Percentiles rank a stretch among this genome's conserved stretches.
These are phyloP conservation scores for Drosophila athabasca DNA, from an alignment of 1,140 invertebrate genomes.

Conservation along the genomic window DNA sequence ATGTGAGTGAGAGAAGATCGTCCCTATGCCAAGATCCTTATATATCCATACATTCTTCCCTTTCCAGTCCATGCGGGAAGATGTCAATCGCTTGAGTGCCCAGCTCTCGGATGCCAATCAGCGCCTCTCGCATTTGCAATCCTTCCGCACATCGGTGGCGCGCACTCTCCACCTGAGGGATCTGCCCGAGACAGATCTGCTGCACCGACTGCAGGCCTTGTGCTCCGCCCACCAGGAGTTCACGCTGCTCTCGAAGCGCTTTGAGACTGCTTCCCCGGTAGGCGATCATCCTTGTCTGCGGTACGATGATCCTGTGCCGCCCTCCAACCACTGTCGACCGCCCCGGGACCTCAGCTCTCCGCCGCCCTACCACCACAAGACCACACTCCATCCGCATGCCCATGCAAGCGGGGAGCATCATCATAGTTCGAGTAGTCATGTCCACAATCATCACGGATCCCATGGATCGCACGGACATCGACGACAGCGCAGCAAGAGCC, in stretches of 20 bases:
- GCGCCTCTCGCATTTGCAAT: conserved; percentile 89
- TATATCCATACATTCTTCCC: background rate
- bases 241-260: conserved; percentile 86
- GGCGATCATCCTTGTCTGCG: conserved; percentile 81
- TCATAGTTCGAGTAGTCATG: conserved; percentile 23
- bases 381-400: conserved; percentile 11
- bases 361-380: conserved; percentile 29
- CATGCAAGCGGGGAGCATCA: conserved; percentile 24
- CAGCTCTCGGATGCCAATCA: conserved; percentile 88
- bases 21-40: background rate
- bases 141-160: conserved; percentile 88
- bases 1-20: conserved; percentile 82
- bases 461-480: conserved; percentile 22
- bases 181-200: conserved; percentile 76
- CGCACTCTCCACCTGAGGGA: conserved; percentile 85
- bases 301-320: conserved; percentile 76
- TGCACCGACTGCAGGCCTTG: conserved; percentile 81
- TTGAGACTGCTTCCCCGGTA: conserved; percentile 83
- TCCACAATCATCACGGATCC: conserved; percentile 36
- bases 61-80: conserved; percentile 87
- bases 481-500: conserved; percentile 70
- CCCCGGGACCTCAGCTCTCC: conserved; percentile 62
- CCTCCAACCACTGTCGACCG: conserved; percentile 73
- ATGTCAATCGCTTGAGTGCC: conserved; percentile 89
- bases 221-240: conserved; percentile 87